These are phyloP conservation scores for Nephrocerus scutellatus DNA, from an alignment of 2,888 invertebrate genomes.

Conservation along the genomic window DNA sequence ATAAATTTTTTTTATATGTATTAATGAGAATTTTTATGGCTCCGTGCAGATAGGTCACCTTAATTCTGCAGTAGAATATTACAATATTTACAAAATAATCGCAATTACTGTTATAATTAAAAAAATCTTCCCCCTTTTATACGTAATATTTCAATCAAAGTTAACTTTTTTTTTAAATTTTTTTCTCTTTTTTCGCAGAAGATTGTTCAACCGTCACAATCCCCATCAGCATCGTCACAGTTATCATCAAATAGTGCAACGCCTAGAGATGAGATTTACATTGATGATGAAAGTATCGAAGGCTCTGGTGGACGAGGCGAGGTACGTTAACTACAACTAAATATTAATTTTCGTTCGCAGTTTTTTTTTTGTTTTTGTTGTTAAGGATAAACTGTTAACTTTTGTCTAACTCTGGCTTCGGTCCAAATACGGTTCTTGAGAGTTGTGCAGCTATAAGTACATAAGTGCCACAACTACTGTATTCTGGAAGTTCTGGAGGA, in stretches of 20 bases:
- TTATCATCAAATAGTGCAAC: slow-evolving; percentile 29
- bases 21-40: too few species aligned
- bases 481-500: too few species aligned
- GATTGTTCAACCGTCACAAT: slow-evolving; percentile 37
- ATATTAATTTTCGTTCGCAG: slow-evolving; percentile 7
- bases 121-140: too few species aligned
- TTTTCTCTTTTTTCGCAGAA: slow-evolving; percentile 34
- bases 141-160: too few species aligned
- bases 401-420: neutral
- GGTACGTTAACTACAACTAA: slow-evolving; percentile 48
- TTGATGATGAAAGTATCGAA: slow-evolving; percentile 71
- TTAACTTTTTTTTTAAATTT: too few species aligned
- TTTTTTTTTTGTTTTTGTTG: slow-evolving; percentile 9
- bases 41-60: too few species aligned
- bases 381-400: too few species aligned
- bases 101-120: too few species aligned
- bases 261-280: slow-evolving; percentile 56
- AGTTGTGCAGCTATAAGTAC: slow-evolving; percentile 1
- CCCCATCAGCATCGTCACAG: slow-evolving; percentile 28
- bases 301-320: slow-evolving; percentile 62
- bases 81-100: too few species aligned
- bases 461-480: slow-evolving; percentile 3
- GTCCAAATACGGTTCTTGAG: neutral
- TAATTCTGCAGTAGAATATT: too few species aligned
- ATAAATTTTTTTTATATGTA: too few species aligned